phyloP scores from a whole-genome alignment of 2,888 invertebrate genomes.

The Cecidostiba fungosa region DNA sequence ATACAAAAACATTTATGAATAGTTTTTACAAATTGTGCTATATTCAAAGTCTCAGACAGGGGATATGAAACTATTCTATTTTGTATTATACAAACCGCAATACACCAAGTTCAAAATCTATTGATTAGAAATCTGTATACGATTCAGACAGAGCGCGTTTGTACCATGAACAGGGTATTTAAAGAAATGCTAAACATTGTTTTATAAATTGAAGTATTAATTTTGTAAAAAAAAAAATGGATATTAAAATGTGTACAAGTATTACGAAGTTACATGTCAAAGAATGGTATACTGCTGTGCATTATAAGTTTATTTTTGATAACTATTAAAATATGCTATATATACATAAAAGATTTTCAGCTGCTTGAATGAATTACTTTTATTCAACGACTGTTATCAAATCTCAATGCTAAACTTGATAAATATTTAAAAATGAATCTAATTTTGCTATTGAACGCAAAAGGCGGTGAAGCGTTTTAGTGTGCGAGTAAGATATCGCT shows the following conservation, averaged over 20 bases:
- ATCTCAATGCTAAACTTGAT: not conserved
- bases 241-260: not conserved
- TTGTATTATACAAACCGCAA: constrained; percentile 11
- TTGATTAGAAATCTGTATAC: constrained; percentile 9
- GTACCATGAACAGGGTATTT: constrained; percentile 13
- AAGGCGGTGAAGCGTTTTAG: not conserved
- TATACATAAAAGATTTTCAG: not conserved
- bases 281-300: not conserved
- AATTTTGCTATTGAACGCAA: not conserved
- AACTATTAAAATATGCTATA: not conserved
- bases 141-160: not conserved
- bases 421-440: not conserved
- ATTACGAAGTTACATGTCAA: not conserved
- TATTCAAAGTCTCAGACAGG: not conserved
- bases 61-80: not conserved
- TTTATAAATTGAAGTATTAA: not conserved
- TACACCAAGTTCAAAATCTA: constrained; percentile 13
- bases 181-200: not conserved
- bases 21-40: constrained; percentile 11
- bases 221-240: not conserved
- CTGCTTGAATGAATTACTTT: not conserved
- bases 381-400: not conserved
- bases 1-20: constrained; percentile 4
- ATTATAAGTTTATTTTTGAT: constrained; percentile 12
- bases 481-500: not conserved